Conservation (phyloP, 2,113 vertebrate species). For the Colius striatus region DNA sequence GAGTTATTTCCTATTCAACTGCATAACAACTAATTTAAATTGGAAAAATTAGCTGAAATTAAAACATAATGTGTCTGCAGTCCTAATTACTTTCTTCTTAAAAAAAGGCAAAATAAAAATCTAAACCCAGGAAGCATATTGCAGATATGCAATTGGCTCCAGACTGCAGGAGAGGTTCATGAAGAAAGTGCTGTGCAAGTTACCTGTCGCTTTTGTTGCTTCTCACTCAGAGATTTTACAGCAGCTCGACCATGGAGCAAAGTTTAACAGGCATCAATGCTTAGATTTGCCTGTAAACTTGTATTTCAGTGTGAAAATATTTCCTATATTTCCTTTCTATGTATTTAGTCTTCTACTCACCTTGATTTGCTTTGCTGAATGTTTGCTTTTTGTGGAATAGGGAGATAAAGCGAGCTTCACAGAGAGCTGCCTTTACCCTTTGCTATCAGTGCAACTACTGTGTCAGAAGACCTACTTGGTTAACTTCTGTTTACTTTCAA, state of each 20-base stretch:
- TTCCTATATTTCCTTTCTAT: background rate
- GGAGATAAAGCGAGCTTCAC: background rate
- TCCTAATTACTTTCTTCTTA: constrained; percentile 16
- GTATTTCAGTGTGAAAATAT: background rate
- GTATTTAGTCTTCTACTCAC: background rate
- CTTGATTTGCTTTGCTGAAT: background rate
- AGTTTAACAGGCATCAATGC: background rate
- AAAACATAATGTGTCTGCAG: background rate
- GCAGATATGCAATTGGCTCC: background rate
- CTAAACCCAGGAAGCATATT: background rate
- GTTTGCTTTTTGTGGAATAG: background rate
- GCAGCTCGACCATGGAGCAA: background rate
- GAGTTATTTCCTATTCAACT: background rate
- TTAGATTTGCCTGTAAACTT: background rate
- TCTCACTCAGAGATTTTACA: background rate
- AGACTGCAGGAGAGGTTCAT: background rate
- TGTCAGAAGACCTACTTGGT: background rate
- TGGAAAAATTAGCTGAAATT: constrained; percentile 28
- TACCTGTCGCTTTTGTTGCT: background rate
- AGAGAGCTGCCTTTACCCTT: rapidly evolving
- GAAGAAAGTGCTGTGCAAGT: background rate
- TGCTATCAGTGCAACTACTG: background rate
- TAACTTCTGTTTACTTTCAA: background rate
- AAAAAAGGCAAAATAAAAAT: background rate
- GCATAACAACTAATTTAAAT: constrained; percentile 40